These are phyloP conservation scores for Mesaphorura yosii DNA, from an alignment of 1,140 invertebrate genomes.

Conservation along the genomic window DNA sequence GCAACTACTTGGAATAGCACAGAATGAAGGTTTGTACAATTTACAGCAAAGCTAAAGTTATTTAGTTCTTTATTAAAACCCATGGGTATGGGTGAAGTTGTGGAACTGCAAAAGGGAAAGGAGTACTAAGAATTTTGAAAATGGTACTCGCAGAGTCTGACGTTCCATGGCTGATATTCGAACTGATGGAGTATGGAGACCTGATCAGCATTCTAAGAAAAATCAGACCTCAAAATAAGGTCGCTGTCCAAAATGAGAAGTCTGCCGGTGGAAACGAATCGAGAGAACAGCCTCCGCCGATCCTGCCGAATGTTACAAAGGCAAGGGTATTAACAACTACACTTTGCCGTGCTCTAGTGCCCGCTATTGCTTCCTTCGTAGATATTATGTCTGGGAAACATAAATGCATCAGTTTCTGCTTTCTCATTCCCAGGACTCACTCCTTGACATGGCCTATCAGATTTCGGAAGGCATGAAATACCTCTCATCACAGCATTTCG, in stretches of 20 bases:
- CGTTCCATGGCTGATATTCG: slow-evolving; percentile 83
- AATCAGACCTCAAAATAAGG: slow-evolving; percentile 36
- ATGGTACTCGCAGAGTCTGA: slow-evolving; percentile 51
- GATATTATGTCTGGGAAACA: no score
- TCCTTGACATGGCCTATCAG: slow-evolving; percentile 57
- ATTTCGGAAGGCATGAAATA: slow-evolving; percentile 81
- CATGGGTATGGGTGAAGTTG: not conserved
- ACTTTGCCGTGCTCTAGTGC: no score
- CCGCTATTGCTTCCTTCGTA: no score
- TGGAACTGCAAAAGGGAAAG: not conserved
- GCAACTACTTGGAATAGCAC: slow-evolving; percentile 41
- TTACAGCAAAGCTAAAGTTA: not conserved
- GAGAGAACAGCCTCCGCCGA: no score
- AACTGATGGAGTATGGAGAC: slow-evolving; percentile 83
- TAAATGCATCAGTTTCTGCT: no score
- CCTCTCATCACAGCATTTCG: slow-evolving; percentile 72
- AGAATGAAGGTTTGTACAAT: slow-evolving; percentile 8
- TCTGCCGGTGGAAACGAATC: no score
- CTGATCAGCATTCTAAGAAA: slow-evolving; percentile 65
- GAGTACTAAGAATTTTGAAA: not conserved
- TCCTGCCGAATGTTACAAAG: no score
- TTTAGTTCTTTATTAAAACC: not conserved
- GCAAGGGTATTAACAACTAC: no score
- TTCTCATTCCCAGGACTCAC: slow-evolving; percentile 34
- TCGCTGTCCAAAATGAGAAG: no score